Conservation (phyloP, 2,888 invertebrate genomes). For the Scelioninae gen. 2 region DNA sequence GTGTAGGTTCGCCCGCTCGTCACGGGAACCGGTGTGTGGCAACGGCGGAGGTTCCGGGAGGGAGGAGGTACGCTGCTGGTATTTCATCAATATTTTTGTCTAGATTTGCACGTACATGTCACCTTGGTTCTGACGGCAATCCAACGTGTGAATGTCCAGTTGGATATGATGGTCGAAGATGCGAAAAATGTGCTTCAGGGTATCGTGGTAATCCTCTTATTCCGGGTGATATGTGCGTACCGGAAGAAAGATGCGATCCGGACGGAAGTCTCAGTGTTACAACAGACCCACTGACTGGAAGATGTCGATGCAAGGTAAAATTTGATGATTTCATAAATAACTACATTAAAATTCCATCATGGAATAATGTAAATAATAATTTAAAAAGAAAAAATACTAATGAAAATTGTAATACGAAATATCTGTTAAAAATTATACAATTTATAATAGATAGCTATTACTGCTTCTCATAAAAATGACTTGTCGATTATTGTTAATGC, state of each 20-base stretch:
- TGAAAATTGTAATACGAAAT: not conserved
- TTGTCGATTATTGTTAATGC: slow-evolving; percentile 48
- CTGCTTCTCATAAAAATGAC: slow-evolving; percentile 5
- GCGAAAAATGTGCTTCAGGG: slow-evolving; percentile 86
- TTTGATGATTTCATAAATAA: too few species aligned
- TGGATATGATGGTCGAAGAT: slow-evolving; percentile 86
- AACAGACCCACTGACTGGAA: slow-evolving; percentile 77
- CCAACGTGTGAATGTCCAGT: slow-evolving; percentile 86
- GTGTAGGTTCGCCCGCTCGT: too few species aligned
- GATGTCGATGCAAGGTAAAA: slow-evolving; percentile 84
- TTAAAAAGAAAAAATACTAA: too few species aligned
- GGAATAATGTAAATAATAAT: too few species aligned
- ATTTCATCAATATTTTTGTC: too few species aligned
- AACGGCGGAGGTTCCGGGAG: too few species aligned
- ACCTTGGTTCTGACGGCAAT: slow-evolving; percentile 84
- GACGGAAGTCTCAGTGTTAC: slow-evolving; percentile 80
- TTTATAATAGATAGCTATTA: not conserved
- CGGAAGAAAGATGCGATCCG: slow-evolving; percentile 81
- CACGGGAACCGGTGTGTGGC: too few species aligned
- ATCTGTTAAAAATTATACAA: not conserved
- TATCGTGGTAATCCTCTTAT: slow-evolving; percentile 88
- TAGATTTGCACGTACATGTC: slow-evolving; percentile 88
- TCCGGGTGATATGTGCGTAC: slow-evolving; percentile 85
- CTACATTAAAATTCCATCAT: too few species aligned
- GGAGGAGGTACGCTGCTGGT: too few species aligned